phyloP scores from a whole-genome alignment of 2,113 vertebrate species.

The Proteles cristata region DNA sequence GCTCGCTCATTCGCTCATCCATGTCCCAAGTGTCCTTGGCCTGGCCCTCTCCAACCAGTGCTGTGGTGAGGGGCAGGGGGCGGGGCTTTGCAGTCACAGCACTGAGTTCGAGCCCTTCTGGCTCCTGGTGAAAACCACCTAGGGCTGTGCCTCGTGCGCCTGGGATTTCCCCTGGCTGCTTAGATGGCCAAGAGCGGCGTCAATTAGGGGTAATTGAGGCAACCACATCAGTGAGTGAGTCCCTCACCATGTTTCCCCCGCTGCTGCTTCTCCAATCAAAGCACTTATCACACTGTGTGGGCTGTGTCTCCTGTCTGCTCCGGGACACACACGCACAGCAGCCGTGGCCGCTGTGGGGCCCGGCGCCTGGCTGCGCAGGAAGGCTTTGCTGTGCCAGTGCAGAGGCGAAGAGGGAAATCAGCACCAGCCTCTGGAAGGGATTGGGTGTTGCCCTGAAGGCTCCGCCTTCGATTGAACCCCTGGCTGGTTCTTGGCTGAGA shows the following conservation, averaged over 20 bases:
- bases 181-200: neutral
- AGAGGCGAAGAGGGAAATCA: neutral
- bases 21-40: neutral
- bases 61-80: no score
- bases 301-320: neutral
- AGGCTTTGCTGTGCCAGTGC: neutral
- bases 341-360: neutral
- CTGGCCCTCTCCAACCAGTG: neutral
- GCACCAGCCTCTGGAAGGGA: neutral
- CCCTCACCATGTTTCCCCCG: constrained; percentile 44
- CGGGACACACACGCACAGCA: fast-evolving
- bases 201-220: constrained; percentile 51
- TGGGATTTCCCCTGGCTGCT: constrained; percentile 35
- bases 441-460: neutral
- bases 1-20: neutral
- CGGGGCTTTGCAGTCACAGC: neutral
- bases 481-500: neutral
- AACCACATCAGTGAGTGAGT: constrained; percentile 23
- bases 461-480: neutral
- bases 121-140: neutral
- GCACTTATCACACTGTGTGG: neutral
- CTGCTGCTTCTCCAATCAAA: neutral
- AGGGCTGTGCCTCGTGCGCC: neutral
- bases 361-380: neutral
- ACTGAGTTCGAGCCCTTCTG: neutral